phyloP scores from a whole-genome alignment of 2,113 vertebrate species.

The Sardina pilchardus region DNA sequence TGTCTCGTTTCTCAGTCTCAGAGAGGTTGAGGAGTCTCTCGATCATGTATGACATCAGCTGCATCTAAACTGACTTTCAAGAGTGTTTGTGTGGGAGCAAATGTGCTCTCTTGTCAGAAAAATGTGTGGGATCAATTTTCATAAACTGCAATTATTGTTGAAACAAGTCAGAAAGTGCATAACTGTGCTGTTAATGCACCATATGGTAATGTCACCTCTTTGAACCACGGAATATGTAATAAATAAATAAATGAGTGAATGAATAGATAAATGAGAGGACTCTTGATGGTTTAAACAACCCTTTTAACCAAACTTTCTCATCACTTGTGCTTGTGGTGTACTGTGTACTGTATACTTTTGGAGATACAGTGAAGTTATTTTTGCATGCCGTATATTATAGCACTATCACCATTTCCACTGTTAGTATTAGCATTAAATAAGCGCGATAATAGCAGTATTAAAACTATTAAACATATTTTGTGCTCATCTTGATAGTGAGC shows the following conservation, averaged over 20 bases:
- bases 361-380: too few relatives aligned
- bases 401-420: not conserved
- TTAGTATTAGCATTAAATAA: not conserved
- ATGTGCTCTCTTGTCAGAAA: not conserved
- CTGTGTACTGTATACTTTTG: too few relatives aligned
- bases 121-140: conserved; percentile 13
- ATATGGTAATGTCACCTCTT: not conserved
- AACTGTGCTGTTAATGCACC: not conserved
- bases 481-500: too few relatives aligned
- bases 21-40: not conserved
- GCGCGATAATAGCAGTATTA: not conserved
- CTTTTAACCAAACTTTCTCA: not conserved
- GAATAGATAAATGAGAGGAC: not conserved
- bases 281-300: not conserved
- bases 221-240: not conserved
- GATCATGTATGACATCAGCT: not conserved
- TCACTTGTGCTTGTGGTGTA: not conserved
- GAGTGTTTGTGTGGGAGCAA: conserved; percentile 15
- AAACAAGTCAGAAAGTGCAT: not conserved
- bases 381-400: not conserved
- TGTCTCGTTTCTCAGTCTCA: not conserved
- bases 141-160: conserved; percentile 10
- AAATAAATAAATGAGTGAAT: not conserved
- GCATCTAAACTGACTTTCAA: not conserved
- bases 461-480: not conserved